These are phyloP conservation scores for Aleiodes alternator DNA, from an alignment of 2,888 invertebrate genomes.

Conservation along the genomic window DNA sequence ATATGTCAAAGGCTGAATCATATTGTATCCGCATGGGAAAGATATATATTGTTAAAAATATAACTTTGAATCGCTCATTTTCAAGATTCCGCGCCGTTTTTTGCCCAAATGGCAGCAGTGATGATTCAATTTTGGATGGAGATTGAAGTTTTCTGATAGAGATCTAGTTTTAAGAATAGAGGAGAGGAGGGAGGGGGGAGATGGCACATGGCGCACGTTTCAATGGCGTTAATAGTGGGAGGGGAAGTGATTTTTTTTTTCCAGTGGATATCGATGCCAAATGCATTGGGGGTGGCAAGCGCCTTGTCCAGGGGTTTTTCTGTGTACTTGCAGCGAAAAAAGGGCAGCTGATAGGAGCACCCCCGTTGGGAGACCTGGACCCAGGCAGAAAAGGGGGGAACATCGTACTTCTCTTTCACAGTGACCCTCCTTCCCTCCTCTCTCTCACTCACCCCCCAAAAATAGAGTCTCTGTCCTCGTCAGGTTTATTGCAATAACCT, in stretches of 20 bases:
- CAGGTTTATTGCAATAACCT: conserved; percentile 61
- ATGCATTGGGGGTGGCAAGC: conserved; percentile 38
- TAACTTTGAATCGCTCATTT: too few species aligned
- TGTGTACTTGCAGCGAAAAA: conserved; percentile 26
- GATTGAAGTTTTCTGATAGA: background rate
- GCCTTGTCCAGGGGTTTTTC: conserved; percentile 32
- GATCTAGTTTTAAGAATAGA: background rate
- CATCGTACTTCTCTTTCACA: conserved; percentile 46
- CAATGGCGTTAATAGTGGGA: conserved; percentile 72
- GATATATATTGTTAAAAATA: too few species aligned
- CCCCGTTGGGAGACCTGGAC: conserved; percentile 45
- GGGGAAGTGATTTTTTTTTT: conserved; percentile 60
- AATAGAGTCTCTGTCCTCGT: conserved; percentile 21
- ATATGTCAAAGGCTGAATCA: too few species aligned
- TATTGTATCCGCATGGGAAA: too few species aligned
- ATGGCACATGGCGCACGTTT: conserved; percentile 53
- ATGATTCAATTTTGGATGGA: background rate
- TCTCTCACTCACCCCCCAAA: conserved; percentile 29
- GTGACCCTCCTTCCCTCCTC: conserved; percentile 34
- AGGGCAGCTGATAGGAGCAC: conserved; percentile 71
- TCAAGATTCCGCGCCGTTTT: background rate
- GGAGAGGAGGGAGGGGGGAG: background rate
- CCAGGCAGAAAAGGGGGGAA: conserved; percentile 35
- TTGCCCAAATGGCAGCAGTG: background rate
- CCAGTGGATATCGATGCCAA: conserved; percentile 55